phyloP scores from a whole-genome alignment of 2,797 vertebrate genomes.

The Galago senegalensis region DNA sequence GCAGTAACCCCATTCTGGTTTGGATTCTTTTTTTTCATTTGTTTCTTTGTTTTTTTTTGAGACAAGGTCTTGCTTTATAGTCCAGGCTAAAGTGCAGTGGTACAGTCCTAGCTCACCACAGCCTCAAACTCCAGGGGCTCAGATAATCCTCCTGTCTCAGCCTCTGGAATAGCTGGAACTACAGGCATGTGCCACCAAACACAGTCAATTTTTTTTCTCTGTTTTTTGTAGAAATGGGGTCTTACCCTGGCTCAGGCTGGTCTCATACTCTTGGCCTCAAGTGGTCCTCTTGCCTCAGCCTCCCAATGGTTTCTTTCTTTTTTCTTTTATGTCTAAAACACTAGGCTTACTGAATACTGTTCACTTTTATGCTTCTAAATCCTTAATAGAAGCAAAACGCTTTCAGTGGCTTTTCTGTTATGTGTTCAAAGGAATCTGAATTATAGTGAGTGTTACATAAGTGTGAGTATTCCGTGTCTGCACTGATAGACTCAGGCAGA shows the following conservation, averaged over 20 bases:
- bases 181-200: too few species aligned
- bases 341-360: slow-evolving; percentile 15
- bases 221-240: neutral
- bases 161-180: neutral
- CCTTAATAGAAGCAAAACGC: slow-evolving; percentile 28
- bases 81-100: neutral
- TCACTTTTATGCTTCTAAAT: slow-evolving; percentile 50
- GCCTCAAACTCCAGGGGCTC: neutral
- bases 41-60: neutral
- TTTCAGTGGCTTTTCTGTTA: slow-evolving; percentile 41
- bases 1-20: slow-evolving; percentile 45
- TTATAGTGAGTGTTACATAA: slow-evolving; percentile 34
- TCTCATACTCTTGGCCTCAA: neutral
- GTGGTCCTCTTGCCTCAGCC: neutral
- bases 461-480: neutral
- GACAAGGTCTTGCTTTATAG: neutral
- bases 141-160: neutral
- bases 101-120: neutral
- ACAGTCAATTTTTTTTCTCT: neutral
- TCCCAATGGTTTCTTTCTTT: neutral
- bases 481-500: neutral
- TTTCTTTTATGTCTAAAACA: slow-evolving; percentile 27
- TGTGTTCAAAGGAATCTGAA: neutral
- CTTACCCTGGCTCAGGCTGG: neutral
- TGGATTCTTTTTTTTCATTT: neutral